Conservation (phyloP, 1,140 invertebrate species). For the Amphibalanus amphitrite region DNA sequence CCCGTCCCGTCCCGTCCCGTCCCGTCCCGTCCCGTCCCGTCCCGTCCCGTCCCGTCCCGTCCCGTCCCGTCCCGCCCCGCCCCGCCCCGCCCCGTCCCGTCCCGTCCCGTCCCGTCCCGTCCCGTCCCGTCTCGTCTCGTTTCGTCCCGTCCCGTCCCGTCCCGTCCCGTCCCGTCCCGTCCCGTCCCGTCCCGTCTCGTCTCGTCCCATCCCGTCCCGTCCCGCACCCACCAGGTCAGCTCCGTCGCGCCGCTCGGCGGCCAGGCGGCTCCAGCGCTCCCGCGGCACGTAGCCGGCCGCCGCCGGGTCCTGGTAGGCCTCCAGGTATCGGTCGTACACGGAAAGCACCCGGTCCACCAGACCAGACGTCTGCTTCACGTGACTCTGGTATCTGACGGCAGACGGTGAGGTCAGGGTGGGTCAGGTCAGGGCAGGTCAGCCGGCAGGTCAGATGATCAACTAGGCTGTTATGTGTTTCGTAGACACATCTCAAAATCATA, state of each 20-base stretch:
- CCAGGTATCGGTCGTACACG: slow-evolving; percentile 5
- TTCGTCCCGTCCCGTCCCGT: neutral
- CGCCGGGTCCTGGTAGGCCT: neutral
- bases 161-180: neutral
- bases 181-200: neutral
- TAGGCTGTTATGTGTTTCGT: too few relatives aligned
- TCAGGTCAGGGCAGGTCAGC: too few relatives aligned
- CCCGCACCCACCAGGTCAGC: too few relatives aligned
- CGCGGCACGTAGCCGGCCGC: too few relatives aligned
- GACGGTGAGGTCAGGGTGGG: too few relatives aligned
- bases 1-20: neutral
- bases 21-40: slow-evolving; percentile 6
- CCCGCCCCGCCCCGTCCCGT: neutral
- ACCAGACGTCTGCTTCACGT: slow-evolving; percentile 1
- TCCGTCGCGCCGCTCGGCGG: too few relatives aligned
- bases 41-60: neutral
- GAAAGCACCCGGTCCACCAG: neutral
- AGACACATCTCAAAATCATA: too few relatives aligned
- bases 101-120: too few relatives aligned
- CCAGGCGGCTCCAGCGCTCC: too few relatives aligned
- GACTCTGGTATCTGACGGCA: too few relatives aligned
- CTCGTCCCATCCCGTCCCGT: neutral
- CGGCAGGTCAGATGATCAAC: too few relatives aligned
- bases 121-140: neutral
- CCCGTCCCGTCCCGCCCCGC: neutral